Evolutionary conservation across 2,113 vertebrate species (phyloP).

Genomic region (Cavia aperea): DNA sequence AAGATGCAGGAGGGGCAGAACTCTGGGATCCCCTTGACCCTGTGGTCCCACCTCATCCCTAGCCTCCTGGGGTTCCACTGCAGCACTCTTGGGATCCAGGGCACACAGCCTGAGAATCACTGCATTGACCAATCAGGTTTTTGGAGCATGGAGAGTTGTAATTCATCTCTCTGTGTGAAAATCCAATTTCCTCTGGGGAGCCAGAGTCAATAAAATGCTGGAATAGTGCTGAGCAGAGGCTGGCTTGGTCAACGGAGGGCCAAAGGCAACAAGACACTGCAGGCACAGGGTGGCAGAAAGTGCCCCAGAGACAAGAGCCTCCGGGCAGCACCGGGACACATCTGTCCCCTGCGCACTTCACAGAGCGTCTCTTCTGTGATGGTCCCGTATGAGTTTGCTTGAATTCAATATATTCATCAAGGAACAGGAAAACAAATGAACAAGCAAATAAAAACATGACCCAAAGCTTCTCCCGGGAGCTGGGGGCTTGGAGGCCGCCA

Average conservation of each 20-base stretch:
- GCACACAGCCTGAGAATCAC: background rate
- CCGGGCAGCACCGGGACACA: fast-evolving
- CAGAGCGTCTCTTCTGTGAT: background rate
- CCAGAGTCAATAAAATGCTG: background rate
- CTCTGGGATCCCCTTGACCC: background rate
- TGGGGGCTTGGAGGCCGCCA: too few species aligned
- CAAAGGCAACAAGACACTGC: background rate
- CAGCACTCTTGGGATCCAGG: background rate
- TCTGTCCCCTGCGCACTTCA: background rate
- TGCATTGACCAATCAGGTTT: background rate
- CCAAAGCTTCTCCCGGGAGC: background rate
- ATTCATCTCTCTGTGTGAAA: background rate
- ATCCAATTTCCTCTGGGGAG: background rate
- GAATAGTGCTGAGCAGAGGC: background rate
- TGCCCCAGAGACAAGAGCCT: fast-evolving
- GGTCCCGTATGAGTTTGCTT: background rate
- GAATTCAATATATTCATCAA: background rate
- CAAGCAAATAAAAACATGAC: background rate
- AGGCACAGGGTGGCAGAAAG: fast-evolving
- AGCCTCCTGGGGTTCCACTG: background rate
- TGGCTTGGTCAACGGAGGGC: background rate
- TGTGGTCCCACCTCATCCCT: background rate
- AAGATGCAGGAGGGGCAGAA: background rate
- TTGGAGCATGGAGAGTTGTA: fast-evolving
- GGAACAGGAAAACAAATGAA: background rate